Conservation (phyloP, 2,888 invertebrate species). For the Nemotelus pantherinus region DNA sequence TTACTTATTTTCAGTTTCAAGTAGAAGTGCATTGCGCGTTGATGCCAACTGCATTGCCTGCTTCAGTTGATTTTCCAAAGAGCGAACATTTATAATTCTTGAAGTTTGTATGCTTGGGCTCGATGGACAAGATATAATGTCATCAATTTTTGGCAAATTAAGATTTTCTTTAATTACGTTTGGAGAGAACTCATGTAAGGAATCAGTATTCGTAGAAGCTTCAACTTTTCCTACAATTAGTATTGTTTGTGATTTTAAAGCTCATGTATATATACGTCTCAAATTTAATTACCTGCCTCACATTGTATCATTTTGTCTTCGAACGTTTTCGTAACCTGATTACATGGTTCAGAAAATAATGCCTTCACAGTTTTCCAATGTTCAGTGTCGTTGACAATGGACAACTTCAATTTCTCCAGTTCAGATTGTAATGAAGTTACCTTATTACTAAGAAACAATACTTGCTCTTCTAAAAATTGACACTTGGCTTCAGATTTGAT, state of each 20-base stretch:
- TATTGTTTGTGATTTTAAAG: background rate
- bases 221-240: conserved; percentile 48
- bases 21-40: conserved; percentile 53
- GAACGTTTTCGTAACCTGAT: background rate
- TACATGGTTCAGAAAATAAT: conserved; percentile 54
- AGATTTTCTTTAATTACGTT: too few species aligned
- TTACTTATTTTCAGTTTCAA: conserved; percentile 56
- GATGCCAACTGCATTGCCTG: conserved; percentile 54
- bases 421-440: conserved; percentile 57
- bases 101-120: conserved; percentile 38
- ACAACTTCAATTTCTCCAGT: conserved; percentile 56
- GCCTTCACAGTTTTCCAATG: conserved; percentile 63
- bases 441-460: conserved; percentile 55
- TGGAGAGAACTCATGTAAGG: conserved; percentile 35
- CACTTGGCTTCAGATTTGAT: conserved; percentile 60
- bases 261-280: background rate
- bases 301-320: conserved; percentile 5
- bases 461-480: conserved; percentile 58
- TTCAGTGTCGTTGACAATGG: conserved; percentile 58
- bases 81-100: conserved; percentile 46
- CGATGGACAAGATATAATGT: conserved; percentile 9
- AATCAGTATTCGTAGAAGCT: conserved; percentile 58
- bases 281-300: background rate
- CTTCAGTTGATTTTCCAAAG: conserved; percentile 52
- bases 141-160: background rate